Conservation (phyloP, 2,113 vertebrate species). For the Cephalopholis sonnerati region DNA sequence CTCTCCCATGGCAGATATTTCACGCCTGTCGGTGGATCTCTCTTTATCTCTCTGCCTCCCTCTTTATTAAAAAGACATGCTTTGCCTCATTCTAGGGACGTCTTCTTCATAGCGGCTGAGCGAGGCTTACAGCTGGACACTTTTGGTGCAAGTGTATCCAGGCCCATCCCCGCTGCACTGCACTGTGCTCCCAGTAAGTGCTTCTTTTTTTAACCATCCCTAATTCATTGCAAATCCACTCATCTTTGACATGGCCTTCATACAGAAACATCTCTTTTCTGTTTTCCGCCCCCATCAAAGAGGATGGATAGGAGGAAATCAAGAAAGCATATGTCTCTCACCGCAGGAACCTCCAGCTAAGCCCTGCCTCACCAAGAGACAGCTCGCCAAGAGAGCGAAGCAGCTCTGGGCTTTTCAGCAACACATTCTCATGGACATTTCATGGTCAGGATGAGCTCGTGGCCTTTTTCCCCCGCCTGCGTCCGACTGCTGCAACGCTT, state of each 20-base stretch:
- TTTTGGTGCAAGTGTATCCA: constrained; percentile 15
- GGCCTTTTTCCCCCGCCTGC: constrained; percentile 13
- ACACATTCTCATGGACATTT: constrained; percentile 54
- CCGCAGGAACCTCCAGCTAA: constrained; percentile 50
- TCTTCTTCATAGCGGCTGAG: constrained; percentile 50
- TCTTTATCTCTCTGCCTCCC: constrained; percentile 52
- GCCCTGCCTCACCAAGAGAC: constrained; percentile 31
- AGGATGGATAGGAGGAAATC: constrained; percentile 48
- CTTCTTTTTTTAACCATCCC: constrained; percentile 60
- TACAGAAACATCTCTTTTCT: constrained; percentile 55
- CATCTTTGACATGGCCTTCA: constrained; percentile 53
- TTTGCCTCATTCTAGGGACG: constrained; percentile 56
- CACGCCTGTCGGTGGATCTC: constrained; percentile 70
- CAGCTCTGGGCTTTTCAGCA: constrained; percentile 14
- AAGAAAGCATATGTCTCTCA: constrained; percentile 56
- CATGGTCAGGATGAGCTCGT: constrained; percentile 44
- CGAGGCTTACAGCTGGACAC: constrained; percentile 47
- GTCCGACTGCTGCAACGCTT: constrained; percentile 31
- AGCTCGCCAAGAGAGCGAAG: constrained; percentile 26
- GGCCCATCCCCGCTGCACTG: constrained; percentile 30
- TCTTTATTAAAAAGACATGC: constrained; percentile 71
- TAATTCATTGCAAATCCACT: constrained; percentile 66
- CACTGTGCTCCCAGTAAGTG: constrained; percentile 31
- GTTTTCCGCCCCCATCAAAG: constrained; percentile 54
- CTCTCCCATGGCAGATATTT: constrained; percentile 75